Evolutionary conservation across 2,888 invertebrate genomes (phyloP).

Genomic region (Tromatobia lineatoria): DNA sequence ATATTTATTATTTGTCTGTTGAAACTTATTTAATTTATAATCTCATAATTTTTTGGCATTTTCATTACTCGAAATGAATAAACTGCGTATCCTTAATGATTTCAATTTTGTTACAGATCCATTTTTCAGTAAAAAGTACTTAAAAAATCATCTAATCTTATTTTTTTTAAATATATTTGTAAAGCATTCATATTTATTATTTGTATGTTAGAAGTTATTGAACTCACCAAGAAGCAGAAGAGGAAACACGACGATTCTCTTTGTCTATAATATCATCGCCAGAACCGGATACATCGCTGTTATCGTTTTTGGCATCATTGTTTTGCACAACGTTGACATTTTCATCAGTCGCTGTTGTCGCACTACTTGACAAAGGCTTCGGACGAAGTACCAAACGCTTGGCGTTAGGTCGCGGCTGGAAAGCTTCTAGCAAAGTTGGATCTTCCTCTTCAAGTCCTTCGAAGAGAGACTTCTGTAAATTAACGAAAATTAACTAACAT

Average conservation of each 20-base stretch:
- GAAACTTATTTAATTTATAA: neutral
- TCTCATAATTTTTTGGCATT: neutral
- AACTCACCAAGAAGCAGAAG: constrained; percentile 74
- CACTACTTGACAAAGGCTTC: constrained; percentile 77
- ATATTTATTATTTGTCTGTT: too few relatives aligned
- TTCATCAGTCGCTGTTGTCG: constrained; percentile 31
- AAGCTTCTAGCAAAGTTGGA: constrained; percentile 87
- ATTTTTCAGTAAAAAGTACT: too few relatives aligned
- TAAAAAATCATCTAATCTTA: too few relatives aligned
- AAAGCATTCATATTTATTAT: too few relatives aligned
- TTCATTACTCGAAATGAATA: too few relatives aligned
- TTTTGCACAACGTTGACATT: constrained; percentile 57
- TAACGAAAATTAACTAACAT: neutral
- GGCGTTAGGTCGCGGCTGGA: constrained; percentile 88
- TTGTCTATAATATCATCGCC: constrained; percentile 57
- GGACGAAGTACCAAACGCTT: constrained; percentile 92
- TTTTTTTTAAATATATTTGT: too few relatives aligned
- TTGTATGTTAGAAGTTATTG: constrained; percentile 12
- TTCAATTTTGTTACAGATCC: too few relatives aligned
- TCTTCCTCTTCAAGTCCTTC: constrained; percentile 95
- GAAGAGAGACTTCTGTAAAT: constrained; percentile 90
- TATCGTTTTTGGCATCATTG: constrained; percentile 57
- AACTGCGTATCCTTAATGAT: too few relatives aligned
- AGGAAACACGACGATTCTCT: constrained; percentile 71
- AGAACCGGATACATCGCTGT: constrained; percentile 52